Base-by-base conservation (phyloP, 2,888 invertebrate species). In the Drosophila antonietae region DNA sequence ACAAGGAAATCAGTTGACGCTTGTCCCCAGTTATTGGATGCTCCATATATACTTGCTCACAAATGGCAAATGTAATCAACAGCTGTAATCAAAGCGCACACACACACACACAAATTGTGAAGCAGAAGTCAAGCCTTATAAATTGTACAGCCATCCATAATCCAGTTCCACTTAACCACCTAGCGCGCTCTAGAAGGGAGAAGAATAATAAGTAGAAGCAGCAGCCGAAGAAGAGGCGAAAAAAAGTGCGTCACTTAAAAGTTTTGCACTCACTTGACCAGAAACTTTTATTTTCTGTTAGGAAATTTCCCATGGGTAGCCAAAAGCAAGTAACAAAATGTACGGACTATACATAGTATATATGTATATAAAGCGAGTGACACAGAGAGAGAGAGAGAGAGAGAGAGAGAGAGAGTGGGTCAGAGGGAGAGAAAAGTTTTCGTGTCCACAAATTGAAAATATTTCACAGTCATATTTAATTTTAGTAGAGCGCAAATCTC, bases 181-280 rank as follows among this genome's bases (percentile, higher is more conserved):
- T 61, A 18, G 31, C 18, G 52, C 61, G 18, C 12, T n/a, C 35
- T 47, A 2, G 35, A 33, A 49, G 7, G 35, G 44, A 6, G 18
- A 23, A 23, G 37, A 28, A 23, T 37, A 35, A 37, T 33, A 37
- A 52, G 49, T 18, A 18, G 55, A 15, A 31, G 31, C 14, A 8
- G 31, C 53, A 47, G 31, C 53, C 47, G 41, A 28, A 51, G 55
- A 55, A 12, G 59, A 20, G 43, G 37, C 14, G 37, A 8, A 58
- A 70, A 62, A 88, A 87, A 87, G 88, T 87, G 86, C 86, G 90
- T 87, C 86, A 87, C 86, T 90, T 87, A 87, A 87, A 87, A 87
- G 84, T 87, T 86, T 87, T 79, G 87, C 86, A 90, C 87, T 90
- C 90, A 90, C 86, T 86, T 86, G 86, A 86, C 86, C 90, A 87